A percentile compares a stretch with the other conserved stretches of the same genome.
phyloP scores from a whole-genome alignment of 2,113 vertebrate species.

The Eidolon helvum region DNA sequence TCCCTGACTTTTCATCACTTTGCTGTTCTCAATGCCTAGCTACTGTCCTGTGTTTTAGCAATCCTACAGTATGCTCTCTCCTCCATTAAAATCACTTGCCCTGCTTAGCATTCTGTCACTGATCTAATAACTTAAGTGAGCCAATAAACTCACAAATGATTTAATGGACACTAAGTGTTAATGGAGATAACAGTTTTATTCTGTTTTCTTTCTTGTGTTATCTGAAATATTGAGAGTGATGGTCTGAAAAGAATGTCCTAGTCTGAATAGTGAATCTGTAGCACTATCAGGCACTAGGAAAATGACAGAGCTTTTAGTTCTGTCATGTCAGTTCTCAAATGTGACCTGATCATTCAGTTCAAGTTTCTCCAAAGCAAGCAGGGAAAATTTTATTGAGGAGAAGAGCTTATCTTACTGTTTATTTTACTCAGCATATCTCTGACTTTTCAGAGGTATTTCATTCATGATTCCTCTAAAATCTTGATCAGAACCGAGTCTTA shows the following conservation, averaged over 20 bases:
- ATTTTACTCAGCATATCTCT: background rate
- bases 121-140: background rate
- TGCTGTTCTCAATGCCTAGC: background rate
- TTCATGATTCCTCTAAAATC: background rate
- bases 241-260: background rate
- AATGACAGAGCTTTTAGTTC: background rate
- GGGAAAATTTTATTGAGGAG: background rate
- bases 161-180: background rate
- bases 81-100: background rate
- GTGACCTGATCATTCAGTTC: background rate
- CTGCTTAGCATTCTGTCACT: background rate
- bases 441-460: background rate
- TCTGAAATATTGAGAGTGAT: background rate
- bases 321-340: background rate
- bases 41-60: background rate
- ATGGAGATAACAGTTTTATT: background rate
- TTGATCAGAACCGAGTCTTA: background rate
- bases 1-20: background rate
- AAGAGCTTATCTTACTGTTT: background rate
- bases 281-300: background rate
- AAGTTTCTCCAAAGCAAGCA: background rate
- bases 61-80: background rate
- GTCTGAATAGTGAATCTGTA: background rate
- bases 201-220: background rate
- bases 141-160: background rate